phyloP scores from a whole-genome alignment of 1,140 invertebrate genomes.

The Leptonema lineaticorne region DNA sequence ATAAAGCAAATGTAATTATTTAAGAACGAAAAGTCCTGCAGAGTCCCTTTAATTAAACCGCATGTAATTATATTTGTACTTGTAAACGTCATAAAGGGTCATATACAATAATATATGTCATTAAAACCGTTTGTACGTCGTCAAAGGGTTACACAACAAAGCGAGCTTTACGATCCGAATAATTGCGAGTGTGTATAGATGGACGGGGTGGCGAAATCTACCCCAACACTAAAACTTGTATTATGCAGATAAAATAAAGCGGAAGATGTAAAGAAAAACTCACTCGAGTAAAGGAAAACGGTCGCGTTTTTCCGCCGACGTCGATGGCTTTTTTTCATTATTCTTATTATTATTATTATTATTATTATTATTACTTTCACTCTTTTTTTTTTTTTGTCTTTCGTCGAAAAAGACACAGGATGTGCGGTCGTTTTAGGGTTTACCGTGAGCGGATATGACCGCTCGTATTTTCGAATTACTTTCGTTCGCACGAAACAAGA shows the following conservation, averaged over 20 bases:
- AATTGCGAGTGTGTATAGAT: background rate
- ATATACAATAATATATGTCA: no score
- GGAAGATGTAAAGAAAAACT: background rate
- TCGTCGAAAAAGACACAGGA: background rate
- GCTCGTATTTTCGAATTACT: background rate
- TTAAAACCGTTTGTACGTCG: no score
- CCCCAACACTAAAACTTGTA: background rate
- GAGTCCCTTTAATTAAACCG: no score
- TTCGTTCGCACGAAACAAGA: background rate
- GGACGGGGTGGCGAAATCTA: background rate
- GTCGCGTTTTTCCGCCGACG: no score
- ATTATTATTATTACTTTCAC: background rate
- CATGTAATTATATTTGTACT: no score
- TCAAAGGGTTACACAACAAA: no score
- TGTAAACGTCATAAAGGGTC: no score
- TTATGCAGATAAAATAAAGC: slow-evolving; percentile 2
- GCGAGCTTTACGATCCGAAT: slow-evolving; percentile 2
- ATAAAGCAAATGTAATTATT: no score
- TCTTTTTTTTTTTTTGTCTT: background rate
- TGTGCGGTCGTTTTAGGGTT: background rate
- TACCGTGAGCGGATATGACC: background rate
- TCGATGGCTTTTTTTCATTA: no score
- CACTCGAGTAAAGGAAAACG: background rate
- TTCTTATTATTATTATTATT: no score
- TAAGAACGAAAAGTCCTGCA: no score